Base-by-base conservation (phyloP, 1,140 invertebrate species). In the Elymnias hypermnestra region DNA sequence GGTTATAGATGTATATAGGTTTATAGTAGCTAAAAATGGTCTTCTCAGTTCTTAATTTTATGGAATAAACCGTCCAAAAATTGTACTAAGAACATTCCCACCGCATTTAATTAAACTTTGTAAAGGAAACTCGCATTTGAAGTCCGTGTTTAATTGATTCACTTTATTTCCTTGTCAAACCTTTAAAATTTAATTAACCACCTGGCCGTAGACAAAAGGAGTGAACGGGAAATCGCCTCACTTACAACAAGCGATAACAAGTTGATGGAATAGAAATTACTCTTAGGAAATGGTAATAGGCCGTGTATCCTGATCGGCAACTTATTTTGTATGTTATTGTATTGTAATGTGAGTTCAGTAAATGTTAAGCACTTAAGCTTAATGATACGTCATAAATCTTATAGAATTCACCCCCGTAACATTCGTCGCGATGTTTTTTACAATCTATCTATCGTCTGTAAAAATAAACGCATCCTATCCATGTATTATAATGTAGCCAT, bases 161-260 rank as follows among this genome's bases (percentile, higher is more conserved):
- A 56, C 25, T 66, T 58, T 50, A 68, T 64, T 57, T 36, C 22
- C 50, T 53, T 58, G 57, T 68, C 40, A 61, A 64, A 51, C 54
- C 53, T 63, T 70, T 59, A 56, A 65, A 71, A 75, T 72, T 75
- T 70, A 72, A 75, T 78, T 78, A 75, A 54, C 62, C 64, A 75
- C 65, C 64, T 69, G 72, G 53, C 36, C 48, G 44, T 43, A 49
- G 53, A 67, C 56, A 62, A 54, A 52, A 43, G 50, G 48, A 48
- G 23, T 57, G 33, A 47, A 37, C 22, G 35, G 19, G 35, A 62
- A 52, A 49, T 29, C 9, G 28, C 31, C 10, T 50, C 33, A 29
- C 28, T 45, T 42, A 50, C 19, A n/a, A n/a, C 18, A 26, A 60
- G 45, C 26, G 52, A 56, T 40, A 54, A 40, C 52, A 57, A 53